Conservation (phyloP, 2,113 vertebrate genomes). For the Haliaeetus leucogaster region DNA sequence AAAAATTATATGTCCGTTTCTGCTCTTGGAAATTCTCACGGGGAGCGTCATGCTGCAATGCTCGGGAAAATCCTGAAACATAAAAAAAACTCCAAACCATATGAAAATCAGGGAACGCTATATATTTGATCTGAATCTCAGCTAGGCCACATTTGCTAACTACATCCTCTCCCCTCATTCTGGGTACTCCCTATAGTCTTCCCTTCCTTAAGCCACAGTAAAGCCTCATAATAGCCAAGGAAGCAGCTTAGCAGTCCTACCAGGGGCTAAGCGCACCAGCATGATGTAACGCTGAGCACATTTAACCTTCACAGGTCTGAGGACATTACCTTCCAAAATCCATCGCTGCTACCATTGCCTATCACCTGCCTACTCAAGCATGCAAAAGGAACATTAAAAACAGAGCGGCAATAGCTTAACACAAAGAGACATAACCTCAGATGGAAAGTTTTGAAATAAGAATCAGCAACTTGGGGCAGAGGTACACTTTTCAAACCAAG, state of each 20-base stretch:
- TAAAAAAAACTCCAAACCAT: rapidly evolving
- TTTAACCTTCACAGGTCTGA: background rate
- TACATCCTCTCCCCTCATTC: background rate
- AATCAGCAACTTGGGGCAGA: background rate
- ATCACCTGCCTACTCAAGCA: background rate
- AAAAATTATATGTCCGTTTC: background rate
- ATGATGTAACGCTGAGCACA: rapidly evolving
- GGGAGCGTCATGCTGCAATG: background rate
- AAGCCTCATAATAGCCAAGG: background rate
- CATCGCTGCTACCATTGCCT: rapidly evolving
- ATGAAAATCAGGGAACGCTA: background rate
- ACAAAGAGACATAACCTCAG: background rate
- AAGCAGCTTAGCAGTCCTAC: background rate
- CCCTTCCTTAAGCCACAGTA: background rate
- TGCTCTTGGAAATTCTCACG: background rate
- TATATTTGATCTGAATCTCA: background rate
- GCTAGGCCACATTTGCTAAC: background rate
- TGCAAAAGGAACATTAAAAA: background rate
- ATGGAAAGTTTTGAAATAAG: background rate
- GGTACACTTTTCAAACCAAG: background rate
- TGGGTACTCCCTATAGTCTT: background rate
- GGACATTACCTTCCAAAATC: background rate
- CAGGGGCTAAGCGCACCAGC: background rate
- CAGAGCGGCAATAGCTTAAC: rapidly evolving
- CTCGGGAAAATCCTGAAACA: background rate